Conservation (phyloP, 2,797 vertebrate species). For the Anableps anableps region DNA sequence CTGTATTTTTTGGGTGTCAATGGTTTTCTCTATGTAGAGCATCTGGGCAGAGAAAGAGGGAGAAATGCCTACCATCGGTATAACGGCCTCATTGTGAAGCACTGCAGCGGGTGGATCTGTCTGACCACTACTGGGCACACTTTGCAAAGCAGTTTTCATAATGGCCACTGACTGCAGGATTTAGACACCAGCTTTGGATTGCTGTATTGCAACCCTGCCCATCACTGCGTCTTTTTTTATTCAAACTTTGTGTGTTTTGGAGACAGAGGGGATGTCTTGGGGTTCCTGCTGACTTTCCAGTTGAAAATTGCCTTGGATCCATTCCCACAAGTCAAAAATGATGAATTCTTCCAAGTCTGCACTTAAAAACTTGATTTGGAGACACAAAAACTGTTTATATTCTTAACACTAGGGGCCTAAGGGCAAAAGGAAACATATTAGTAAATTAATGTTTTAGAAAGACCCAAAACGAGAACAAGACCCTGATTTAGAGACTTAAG, state of each 20-base stretch:
- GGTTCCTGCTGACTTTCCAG: constrained; percentile 77
- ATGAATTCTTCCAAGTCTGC: constrained; percentile 62
- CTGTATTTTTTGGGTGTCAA: constrained; percentile 84
- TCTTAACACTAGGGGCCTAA: constrained; percentile 57
- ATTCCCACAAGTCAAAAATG: constrained; percentile 71
- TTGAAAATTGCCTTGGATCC: constrained; percentile 79
- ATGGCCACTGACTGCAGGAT: constrained; percentile 73
- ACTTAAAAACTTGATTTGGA: constrained; percentile 57
- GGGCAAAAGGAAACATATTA: constrained; percentile 59
- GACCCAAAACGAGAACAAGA: constrained; percentile 36
- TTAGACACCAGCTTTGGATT: constrained; percentile 71
- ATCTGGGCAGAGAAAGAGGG: constrained; percentile 66
- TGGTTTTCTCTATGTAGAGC: constrained; percentile 77
- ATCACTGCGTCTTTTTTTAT: constrained; percentile 69
- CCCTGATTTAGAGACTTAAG: constrained; percentile 71
- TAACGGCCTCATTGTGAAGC: constrained; percentile 83
- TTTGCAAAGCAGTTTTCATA: constrained; percentile 75
- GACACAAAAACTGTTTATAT: constrained; percentile 33
- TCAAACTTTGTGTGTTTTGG: constrained; percentile 80
- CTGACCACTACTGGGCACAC: constrained; percentile 73
- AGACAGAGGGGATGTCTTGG: constrained; percentile 76
- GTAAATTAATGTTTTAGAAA: constrained; percentile 52
- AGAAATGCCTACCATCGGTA: constrained; percentile 75
- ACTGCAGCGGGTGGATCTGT: constrained; percentile 74
- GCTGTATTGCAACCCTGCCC: constrained; percentile 65